A percentile compares a stretch with the other conserved stretches of the same genome.
phyloP scores from a whole-genome alignment of 2,797 vertebrate genomes.

The Fistularia commersonii region DNA sequence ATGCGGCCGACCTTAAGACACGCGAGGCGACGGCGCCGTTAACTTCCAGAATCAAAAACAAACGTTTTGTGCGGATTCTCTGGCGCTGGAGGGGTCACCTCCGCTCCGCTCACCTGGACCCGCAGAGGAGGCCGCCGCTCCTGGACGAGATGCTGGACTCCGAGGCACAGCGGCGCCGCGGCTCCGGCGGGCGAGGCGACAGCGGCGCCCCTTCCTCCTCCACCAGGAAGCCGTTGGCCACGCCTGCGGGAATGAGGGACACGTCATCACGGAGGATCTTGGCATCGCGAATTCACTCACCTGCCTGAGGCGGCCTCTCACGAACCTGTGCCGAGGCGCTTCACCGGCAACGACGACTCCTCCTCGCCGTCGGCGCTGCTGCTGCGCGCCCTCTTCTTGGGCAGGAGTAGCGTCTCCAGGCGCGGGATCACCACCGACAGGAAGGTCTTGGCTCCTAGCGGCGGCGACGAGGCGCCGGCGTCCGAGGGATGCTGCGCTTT shows the following conservation, averaged over 20 bases:
- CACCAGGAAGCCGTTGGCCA: conserved; percentile 87
- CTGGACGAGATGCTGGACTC: conserved; percentile 96
- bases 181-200: conserved; percentile 79
- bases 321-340: conserved; percentile 90
- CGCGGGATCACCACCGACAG: conserved; percentile 98
- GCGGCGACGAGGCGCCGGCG: conserved; percentile 75
- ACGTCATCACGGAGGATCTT: too few relatives aligned
- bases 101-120: conserved; percentile 74
- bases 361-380: conserved; percentile 83
- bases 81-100: too few relatives aligned
- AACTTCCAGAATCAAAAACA: too few relatives aligned
- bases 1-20: too few relatives aligned
- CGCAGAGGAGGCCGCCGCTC: conserved; percentile 82
- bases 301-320: background rate
- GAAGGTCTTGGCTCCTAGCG: conserved; percentile 96
- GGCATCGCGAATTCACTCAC: too few relatives aligned
- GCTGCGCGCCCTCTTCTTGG: conserved; percentile 90
- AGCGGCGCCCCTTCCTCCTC: conserved; percentile 71
- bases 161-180: conserved; percentile 92
- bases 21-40: too few relatives aligned
- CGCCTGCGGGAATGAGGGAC: conserved; percentile 68
- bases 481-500: conserved; percentile 83
- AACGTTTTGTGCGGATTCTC: too few relatives aligned
- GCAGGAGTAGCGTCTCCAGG: conserved; percentile 95
- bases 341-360: conserved; percentile 85